Conservation (phyloP, 2,113 vertebrate species). For the Nannobrachium achirus region DNA sequence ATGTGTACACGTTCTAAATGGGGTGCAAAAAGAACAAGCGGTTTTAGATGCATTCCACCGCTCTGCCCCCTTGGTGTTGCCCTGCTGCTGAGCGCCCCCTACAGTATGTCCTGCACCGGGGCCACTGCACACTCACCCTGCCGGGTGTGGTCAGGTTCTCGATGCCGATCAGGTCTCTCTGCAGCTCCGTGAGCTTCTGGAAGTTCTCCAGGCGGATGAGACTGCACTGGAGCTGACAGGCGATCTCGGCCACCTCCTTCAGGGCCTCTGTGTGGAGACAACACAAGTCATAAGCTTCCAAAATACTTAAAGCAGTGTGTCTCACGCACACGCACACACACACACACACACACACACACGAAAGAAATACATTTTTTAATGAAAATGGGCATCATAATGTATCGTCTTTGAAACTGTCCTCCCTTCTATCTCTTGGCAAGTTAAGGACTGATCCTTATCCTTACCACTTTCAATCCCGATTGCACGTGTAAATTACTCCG, state of each 20-base stretch:
- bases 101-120: neutral
- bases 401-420: too few species aligned
- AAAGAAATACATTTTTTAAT: too few species aligned
- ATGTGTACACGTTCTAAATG: too few species aligned
- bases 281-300: neutral
- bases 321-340: neutral
- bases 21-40: too few species aligned
- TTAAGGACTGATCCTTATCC: too few species aligned
- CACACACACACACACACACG: neutral
- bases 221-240: conserved; percentile 86
- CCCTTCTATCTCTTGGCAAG: too few species aligned
- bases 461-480: too few species aligned
- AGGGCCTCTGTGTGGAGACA: conserved; percentile 82
- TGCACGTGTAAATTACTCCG: too few species aligned
- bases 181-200: conserved; percentile 95
- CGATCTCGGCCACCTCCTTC: conserved; percentile 87
- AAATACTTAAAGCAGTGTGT: neutral
- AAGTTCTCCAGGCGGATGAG: conserved; percentile 93
- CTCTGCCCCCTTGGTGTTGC: too few species aligned
- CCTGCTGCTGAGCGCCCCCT: conserved; percentile 6
- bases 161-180: conserved; percentile 89
- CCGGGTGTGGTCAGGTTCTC: conserved; percentile 87
- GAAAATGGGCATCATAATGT: too few species aligned
- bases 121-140: conserved; percentile 82
- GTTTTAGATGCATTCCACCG: neutral